phyloP scores from a whole-genome alignment of 2,797 vertebrate genomes.

The Xenentodon cancila region DNA sequence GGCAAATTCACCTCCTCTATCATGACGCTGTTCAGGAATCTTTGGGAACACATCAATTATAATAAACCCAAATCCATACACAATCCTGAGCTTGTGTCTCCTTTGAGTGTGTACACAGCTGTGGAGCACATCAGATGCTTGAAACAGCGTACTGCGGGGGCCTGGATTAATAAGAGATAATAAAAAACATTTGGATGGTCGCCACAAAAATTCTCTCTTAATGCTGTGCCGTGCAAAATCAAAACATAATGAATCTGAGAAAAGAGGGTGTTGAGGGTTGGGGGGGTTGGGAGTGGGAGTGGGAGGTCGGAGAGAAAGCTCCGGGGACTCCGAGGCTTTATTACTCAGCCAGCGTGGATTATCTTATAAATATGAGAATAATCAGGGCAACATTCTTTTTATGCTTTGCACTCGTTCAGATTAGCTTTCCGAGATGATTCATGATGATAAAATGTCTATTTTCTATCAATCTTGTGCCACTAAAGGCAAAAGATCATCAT shows the following conservation, averaged over 20 bases:
- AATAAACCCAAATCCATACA: conserved; percentile 44
- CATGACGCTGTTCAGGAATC: conserved; percentile 42
- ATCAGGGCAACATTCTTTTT: conserved; percentile 51
- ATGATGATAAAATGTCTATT: conserved; percentile 2
- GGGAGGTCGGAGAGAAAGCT: conserved; percentile 36
- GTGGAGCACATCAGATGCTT: conserved; percentile 72
- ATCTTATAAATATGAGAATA: conserved; percentile 43
- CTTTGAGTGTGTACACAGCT: conserved; percentile 71
- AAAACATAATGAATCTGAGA: conserved; percentile 51
- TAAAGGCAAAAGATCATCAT: no score
- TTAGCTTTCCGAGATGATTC: conserved; percentile 30
- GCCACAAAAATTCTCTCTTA: conserved; percentile 48
- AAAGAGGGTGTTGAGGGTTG: conserved; percentile 15
- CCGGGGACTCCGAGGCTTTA: conserved; percentile 26
- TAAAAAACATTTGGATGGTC: conserved; percentile 64
- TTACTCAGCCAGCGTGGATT: conserved; percentile 30
- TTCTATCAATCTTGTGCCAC: background rate
- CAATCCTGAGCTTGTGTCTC: conserved; percentile 33
- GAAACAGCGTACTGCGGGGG: conserved; percentile 50
- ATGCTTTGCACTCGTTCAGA: conserved; percentile 39
- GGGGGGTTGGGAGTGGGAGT: background rate
- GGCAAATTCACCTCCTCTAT: conserved; percentile 29
- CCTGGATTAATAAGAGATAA: conserved; percentile 71
- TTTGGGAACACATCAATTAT: conserved; percentile 44
- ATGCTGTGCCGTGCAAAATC: conserved; percentile 42